Percentiles rank a stretch among this genome's conserved stretches.
phyloP scores from a whole-genome alignment of 2,888 invertebrate species.

The Cerceris ruficornis region DNA sequence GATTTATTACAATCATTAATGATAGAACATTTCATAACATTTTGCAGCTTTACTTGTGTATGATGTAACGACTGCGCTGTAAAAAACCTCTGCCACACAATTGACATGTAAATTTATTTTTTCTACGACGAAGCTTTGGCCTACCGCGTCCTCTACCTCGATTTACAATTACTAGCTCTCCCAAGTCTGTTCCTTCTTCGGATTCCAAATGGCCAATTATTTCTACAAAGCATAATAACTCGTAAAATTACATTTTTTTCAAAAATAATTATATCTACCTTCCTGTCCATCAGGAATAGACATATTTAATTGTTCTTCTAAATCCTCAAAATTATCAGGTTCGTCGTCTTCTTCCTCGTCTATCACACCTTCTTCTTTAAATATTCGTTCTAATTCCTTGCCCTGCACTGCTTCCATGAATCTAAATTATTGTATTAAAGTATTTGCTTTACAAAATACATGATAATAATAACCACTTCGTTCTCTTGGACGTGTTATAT shows the following conservation, averaged over 20 bases:
- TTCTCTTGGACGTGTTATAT: no score
- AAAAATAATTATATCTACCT: conserved; percentile 53
- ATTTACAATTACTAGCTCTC: conserved; percentile 85
- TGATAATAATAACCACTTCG: no score
- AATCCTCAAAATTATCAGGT: conserved; percentile 46
- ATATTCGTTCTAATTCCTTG: conserved; percentile 88
- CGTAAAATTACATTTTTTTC: conserved; percentile 2
- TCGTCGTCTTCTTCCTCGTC: conserved; percentile 83
- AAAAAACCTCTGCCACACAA: conserved; percentile 83
- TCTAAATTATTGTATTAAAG: conserved; percentile 58
- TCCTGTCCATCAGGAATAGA: conserved; percentile 72
- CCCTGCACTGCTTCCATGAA: conserved; percentile 84
- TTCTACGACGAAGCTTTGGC: conserved; percentile 82
- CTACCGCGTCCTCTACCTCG: conserved; percentile 83
- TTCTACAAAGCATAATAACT: conserved; percentile 74
- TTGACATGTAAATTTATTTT: conserved; percentile 82
- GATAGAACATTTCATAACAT: background rate
- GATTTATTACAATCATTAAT: background rate
- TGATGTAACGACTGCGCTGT: conserved; percentile 82
- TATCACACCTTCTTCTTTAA: conserved; percentile 88
- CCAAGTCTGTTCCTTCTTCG: conserved; percentile 84
- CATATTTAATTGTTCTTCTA: conserved; percentile 72
- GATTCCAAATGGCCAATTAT: conserved; percentile 87
- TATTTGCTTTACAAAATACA: no score
- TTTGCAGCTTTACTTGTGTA: conserved; percentile 75